These are phyloP conservation scores for Reticulitermes speratus DNA, from an alignment of 1,140 invertebrate species.

Conservation along the genomic window DNA sequence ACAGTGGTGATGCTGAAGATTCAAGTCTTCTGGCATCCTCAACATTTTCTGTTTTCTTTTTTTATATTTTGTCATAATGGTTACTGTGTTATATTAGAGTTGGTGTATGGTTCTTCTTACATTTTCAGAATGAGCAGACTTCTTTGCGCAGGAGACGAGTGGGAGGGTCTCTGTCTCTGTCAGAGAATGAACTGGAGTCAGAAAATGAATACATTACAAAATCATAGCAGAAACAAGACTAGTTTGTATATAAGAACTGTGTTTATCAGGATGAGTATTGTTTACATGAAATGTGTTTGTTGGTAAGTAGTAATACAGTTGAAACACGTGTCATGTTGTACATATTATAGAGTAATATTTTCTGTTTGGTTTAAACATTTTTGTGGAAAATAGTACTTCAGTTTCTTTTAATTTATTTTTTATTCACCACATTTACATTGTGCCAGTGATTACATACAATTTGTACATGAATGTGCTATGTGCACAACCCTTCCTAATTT, in stretches of 20 bases:
- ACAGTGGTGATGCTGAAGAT: too few relatives aligned
- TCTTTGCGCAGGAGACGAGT: slow-evolving; percentile 59
- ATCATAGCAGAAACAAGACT: background rate
- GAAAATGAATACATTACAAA: slow-evolving; percentile 44
- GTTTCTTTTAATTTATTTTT: too few relatives aligned
- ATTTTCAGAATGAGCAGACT: slow-evolving; percentile 51
- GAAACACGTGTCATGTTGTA: background rate
- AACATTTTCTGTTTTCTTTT: too few relatives aligned
- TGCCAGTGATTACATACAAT: too few relatives aligned
- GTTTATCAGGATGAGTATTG: background rate
- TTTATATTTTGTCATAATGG: too few relatives aligned
- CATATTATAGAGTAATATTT: background rate
- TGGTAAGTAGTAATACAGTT: background rate
- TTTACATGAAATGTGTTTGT: background rate
- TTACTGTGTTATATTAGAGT: background rate
- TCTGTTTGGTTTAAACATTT: background rate
- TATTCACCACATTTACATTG: too few relatives aligned
- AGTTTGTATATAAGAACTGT: background rate
- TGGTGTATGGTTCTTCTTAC: slow-evolving; percentile 26
- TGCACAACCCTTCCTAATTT: too few relatives aligned
- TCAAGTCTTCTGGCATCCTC: too few relatives aligned
- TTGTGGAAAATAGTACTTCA: background rate
- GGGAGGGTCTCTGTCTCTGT: slow-evolving; percentile 71
- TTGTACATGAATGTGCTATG: too few relatives aligned
- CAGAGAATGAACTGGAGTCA: slow-evolving; percentile 66